Base-by-base conservation (phyloP, 1,140 invertebrate genomes). In the Saxidomus purpurata region DNA sequence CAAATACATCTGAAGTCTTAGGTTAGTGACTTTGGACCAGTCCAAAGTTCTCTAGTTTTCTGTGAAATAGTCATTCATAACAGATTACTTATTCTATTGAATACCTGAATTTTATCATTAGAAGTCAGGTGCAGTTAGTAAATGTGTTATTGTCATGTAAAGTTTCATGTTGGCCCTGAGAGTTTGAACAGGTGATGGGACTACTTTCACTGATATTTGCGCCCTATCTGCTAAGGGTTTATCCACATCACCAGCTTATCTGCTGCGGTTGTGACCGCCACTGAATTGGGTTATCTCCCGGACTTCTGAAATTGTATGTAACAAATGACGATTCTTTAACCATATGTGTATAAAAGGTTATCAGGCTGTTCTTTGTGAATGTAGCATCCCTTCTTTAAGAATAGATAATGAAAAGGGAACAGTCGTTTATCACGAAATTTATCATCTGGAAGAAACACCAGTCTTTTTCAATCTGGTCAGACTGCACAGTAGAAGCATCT, bases 101-200 rank as follows among this genome's bases (percentile, higher is more conserved):
- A n/a, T n/a, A n/a, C n/a, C n/a, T n/a, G n/a, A n/a, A 55, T 13
- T 22, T 55, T 55, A 55, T 55, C 52, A 55, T 15, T 4, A 55
- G 3, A 9, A 15, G 28, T 34, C 61, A 67, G 61, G 61, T 67
- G 61, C 31, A 67, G 61, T 67, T 67, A 6, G 61, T 67, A 8
- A 6, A 22, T 34, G 25, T 52, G 36, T 61, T 38, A 15, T 81
- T 52, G 79, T 59, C 49, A n/a, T 8, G 38, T 61, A 31, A 43
- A 22, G 15, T 69, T 85, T 71, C 69, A 74, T 36, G 40, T 71
- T 13, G 31, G 28, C 25, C 49, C 22, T 85, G 83, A 69, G 83
- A 85, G 83, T 71, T 52, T 67, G 34, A 13, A 69, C 83, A 85
- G 83, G 47, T 85, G 83, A 28, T 74, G 40, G 83, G 25, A 59